Evolutionary conservation across 2,888 invertebrate genomes (phyloP).

Genomic region (Caenorhabditis sp.): DNA sequence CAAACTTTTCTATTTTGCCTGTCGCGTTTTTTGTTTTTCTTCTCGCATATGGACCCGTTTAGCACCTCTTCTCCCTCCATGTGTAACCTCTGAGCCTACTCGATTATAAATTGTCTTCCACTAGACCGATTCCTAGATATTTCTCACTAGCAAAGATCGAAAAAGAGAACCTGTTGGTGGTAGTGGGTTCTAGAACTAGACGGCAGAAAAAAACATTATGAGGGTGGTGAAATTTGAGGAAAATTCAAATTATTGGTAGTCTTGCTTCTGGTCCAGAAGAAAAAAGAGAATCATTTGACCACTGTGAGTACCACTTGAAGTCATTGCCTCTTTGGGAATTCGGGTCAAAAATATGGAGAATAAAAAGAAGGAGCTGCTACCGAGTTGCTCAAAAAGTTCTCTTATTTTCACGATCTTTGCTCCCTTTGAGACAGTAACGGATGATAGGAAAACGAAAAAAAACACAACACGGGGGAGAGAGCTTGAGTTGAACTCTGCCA

Average conservation of each 20-base stretch:
- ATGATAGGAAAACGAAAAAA: slow-evolving; percentile 28
- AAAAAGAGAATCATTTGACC: slow-evolving; percentile 43
- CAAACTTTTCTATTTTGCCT: slow-evolving; percentile 12
- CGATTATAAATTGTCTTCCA: slow-evolving; percentile 67
- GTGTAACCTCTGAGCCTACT: slow-evolving; percentile 32
- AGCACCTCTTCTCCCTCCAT: slow-evolving; percentile 49
- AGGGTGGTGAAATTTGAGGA: slow-evolving; percentile 43
- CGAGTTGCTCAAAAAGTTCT: slow-evolving; percentile 14
- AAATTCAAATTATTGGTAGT: slow-evolving; percentile 31
- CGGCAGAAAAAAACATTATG: background rate
- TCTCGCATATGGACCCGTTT: slow-evolving; percentile 64
- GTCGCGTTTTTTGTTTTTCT: slow-evolving; percentile 44
- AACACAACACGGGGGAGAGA: slow-evolving; percentile 40
- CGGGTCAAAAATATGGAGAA: slow-evolving; percentile 3
- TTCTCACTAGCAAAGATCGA: slow-evolving; percentile 36
- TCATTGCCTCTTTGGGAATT: slow-evolving; percentile 3
- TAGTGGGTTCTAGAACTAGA: background rate
- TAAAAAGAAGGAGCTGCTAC: background rate
- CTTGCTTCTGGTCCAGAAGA: background rate
- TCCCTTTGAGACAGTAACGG: slow-evolving; percentile 30
- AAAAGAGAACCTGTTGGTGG: slow-evolving; percentile 30
- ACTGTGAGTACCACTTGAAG: slow-evolving; percentile 50
- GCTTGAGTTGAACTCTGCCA: slow-evolving; percentile 55
- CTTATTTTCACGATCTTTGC: slow-evolving; percentile 31
- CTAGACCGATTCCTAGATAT: slow-evolving; percentile 49